phyloP scores from a whole-genome alignment of 2,888 invertebrate genomes.

The Hemistola chrysoprasaria region DNA sequence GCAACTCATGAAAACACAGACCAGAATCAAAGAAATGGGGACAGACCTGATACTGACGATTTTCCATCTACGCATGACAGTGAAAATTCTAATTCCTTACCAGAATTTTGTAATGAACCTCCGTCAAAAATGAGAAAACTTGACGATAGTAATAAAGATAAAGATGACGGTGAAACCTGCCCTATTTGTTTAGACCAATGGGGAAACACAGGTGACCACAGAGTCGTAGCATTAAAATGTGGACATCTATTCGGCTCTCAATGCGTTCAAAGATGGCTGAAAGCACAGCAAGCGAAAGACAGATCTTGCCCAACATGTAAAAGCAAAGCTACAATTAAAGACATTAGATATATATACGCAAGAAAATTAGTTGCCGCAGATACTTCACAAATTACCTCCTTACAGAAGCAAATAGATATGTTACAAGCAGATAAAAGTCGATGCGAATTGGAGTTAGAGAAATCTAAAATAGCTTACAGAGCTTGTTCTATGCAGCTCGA shows the following conservation, averaged over 20 bases:
- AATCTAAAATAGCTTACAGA: constrained; percentile 57
- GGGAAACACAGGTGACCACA: constrained; percentile 93
- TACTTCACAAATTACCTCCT: constrained; percentile 87
- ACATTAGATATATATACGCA: constrained; percentile 91
- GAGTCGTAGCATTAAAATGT: constrained; percentile 93
- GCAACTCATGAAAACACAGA: no score
- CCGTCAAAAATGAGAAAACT: constrained; percentile 53
- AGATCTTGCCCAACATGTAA: constrained; percentile 95
- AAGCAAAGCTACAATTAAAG: constrained; percentile 84
- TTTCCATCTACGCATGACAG: no score
- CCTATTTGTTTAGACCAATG: constrained; percentile 95
- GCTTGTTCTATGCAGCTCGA: constrained; percentile 56
- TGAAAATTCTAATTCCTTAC: no score
- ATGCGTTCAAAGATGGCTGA: constrained; percentile 91
- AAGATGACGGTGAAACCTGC: constrained; percentile 86
- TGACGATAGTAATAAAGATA: constrained; percentile 68
- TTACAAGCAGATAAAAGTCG: constrained; percentile 81
- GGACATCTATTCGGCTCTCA: constrained; percentile 95
- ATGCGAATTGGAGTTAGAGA: constrained; percentile 83
- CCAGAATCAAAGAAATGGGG: no score
- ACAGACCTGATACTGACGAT: no score
- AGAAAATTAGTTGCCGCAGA: constrained; percentile 89
- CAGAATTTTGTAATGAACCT: constrained; percentile 31
- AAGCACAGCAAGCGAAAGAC: constrained; percentile 73
- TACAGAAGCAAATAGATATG: constrained; percentile 83